Percentiles rank a stretch among this genome's conserved stretches.
Evolutionary conservation across 2,888 invertebrate species (phyloP).

Genomic region (Nephrotoma guestfalica): DNA sequence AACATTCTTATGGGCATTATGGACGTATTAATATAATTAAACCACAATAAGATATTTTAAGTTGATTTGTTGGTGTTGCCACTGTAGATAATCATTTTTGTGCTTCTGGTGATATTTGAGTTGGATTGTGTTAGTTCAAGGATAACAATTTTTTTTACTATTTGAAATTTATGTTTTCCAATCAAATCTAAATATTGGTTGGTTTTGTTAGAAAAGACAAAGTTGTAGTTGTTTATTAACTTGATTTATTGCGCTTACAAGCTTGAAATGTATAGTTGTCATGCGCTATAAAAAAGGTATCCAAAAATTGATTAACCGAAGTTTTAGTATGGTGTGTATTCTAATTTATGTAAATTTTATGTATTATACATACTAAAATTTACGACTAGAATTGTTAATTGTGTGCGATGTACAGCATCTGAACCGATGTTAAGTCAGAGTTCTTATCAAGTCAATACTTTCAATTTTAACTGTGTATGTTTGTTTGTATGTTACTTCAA

Average conservation of each 20-base stretch:
- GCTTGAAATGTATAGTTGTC: not conserved
- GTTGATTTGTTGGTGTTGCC: not conserved
- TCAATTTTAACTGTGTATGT: too few species aligned
- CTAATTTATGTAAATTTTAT: not conserved
- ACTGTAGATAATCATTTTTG: not conserved
- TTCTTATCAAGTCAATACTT: too few species aligned
- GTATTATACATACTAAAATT: not conserved
- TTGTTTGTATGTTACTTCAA: too few species aligned
- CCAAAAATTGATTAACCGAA: too few species aligned
- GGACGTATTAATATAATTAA: not conserved
- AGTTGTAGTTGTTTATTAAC: not conserved
- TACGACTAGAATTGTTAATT: too few species aligned
- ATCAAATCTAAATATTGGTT: not conserved
- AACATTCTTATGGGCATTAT: not conserved
- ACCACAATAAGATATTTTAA: not conserved
- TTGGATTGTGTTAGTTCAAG: not conserved
- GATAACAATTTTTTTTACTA: not conserved
- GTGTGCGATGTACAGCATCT: too few species aligned
- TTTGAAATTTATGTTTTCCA: not conserved
- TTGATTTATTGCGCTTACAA: not conserved
- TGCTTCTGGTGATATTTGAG: not conserved
- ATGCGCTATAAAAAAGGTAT: not conserved
- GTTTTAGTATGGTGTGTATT: not conserved
- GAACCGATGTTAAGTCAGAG: too few species aligned
- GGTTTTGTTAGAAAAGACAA: not conserved